Conservation (phyloP, 92 coral and sea anemone genomes). For the Epizoanthus illoricatus region DNA sequence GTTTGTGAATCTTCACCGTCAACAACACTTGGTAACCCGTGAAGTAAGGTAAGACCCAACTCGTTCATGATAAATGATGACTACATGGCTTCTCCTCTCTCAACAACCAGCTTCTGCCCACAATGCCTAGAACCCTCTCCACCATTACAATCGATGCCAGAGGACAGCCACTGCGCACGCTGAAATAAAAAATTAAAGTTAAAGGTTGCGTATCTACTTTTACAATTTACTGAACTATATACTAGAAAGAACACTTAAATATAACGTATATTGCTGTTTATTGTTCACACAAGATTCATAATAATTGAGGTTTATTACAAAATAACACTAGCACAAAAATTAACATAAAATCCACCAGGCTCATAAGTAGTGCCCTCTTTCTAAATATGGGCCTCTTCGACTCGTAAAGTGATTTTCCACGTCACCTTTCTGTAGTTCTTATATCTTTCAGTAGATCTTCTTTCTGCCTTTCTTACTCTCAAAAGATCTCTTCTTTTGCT, state of each 20-base stretch:
- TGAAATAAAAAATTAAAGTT: background rate
- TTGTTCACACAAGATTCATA: no score
- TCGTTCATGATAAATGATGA: conserved; percentile 40
- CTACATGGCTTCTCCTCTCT: background rate
- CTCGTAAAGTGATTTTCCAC: conserved; percentile 18
- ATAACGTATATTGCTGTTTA: no score
- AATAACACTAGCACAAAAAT: no score
- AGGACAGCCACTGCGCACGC: background rate
- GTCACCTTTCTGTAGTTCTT: conserved; percentile 46
- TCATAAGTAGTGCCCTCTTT: conserved; percentile 41
- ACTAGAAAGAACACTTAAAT: no score
- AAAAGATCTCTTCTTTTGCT: conserved; percentile 31
- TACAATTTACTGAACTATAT: no score
- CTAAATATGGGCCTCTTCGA: conserved; percentile 20
- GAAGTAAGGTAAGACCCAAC: conserved; percentile 15
- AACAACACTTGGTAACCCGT: conserved; percentile 14
- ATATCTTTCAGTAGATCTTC: conserved; percentile 38
- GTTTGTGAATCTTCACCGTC: conserved; percentile 27
- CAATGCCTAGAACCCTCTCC: background rate
- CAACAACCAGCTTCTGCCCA: background rate
- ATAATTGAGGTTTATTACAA: no score
- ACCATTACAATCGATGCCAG: background rate
- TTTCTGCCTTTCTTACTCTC: conserved; percentile 41
- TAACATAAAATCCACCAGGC: conserved; percentile 46
- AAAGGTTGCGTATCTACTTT: no score